These are phyloP conservation scores for Todus mexicanus DNA, from an alignment of 2,797 vertebrate species.

Conservation along the genomic window DNA sequence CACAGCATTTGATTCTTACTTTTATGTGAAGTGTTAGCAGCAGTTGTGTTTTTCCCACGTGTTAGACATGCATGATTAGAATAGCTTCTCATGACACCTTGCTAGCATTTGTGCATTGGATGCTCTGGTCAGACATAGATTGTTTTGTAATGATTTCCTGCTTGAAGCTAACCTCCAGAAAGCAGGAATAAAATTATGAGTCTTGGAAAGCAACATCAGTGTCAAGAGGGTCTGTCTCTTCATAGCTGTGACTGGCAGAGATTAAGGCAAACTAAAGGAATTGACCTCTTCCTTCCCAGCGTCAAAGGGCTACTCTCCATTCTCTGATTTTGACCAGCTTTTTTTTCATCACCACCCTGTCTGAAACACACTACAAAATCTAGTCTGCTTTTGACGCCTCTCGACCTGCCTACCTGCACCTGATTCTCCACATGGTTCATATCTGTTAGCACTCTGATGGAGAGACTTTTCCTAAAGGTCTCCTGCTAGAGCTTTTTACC, in stretches of 20 bases:
- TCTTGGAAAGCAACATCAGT: not conserved
- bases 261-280: not conserved
- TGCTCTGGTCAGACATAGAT: not conserved
- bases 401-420: not conserved
- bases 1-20: not conserved
- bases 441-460: not conserved
- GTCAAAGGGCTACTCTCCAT: not conserved
- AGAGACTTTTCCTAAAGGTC: not conserved
- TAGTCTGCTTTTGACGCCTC: not conserved
- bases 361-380: not conserved
- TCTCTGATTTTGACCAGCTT: not conserved
- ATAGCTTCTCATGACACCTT: not conserved
- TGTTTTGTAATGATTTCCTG: not conserved
- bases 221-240: not conserved
- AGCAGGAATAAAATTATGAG: not conserved
- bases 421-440: not conserved
- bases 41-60: not conserved
- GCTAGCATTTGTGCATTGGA: not conserved
- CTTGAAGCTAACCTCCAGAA: not conserved
- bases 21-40: slow-evolving; percentile 19
- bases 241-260: not conserved
- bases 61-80: not conserved
- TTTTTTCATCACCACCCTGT: not conserved
- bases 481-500: not conserved
- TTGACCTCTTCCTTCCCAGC: not conserved